Conservation (phyloP, 2,888 invertebrate species). For the Athripsodes cinereus region DNA sequence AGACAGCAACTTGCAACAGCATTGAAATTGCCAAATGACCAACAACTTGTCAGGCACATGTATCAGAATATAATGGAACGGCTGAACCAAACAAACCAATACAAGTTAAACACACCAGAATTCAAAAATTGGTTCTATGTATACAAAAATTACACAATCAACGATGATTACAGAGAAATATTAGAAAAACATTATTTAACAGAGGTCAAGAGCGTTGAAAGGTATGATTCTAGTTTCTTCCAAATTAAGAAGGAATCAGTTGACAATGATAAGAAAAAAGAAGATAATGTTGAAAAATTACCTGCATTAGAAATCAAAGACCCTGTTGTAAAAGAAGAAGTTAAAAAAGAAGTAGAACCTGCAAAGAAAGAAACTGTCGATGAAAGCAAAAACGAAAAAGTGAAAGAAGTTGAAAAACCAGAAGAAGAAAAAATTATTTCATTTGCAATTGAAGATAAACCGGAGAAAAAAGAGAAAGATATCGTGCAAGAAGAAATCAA, state of each 20-base stretch:
- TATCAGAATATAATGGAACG: slow-evolving; percentile 47
- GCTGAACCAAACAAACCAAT: slow-evolving; percentile 45
- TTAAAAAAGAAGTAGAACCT: slow-evolving; percentile 14
- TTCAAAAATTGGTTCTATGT: slow-evolving; percentile 63
- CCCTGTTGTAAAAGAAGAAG: slow-evolving; percentile 34
- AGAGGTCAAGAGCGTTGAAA: slow-evolving; percentile 54
- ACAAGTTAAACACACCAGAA: slow-evolving; percentile 51
- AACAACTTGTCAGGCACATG: slow-evolving; percentile 40
- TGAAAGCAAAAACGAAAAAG: slow-evolving; percentile 28
- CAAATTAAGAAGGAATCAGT: slow-evolving; percentile 35
- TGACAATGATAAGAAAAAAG: slow-evolving; percentile 34
- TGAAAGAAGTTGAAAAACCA: slow-evolving; percentile 36
- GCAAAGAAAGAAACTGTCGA: slow-evolving; percentile 30
- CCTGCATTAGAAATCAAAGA: slow-evolving; percentile 39
- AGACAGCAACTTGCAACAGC: slow-evolving; percentile 51
- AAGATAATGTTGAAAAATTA: slow-evolving; percentile 31
- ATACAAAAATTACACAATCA: slow-evolving; percentile 58
- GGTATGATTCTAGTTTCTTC: slow-evolving; percentile 30
- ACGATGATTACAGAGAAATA: slow-evolving; percentile 53
- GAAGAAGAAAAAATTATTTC: slow-evolving; percentile 51
- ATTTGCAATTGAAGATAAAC: slow-evolving; percentile 46
- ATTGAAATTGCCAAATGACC: slow-evolving; percentile 51
- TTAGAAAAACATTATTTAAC: slow-evolving; percentile 55
- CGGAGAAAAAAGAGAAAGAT: slow-evolving; percentile 40
- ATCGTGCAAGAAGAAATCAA: slow-evolving; percentile 32